Conservation (phyloP, 1,140 invertebrate species). For the Bombus confusus region DNA sequence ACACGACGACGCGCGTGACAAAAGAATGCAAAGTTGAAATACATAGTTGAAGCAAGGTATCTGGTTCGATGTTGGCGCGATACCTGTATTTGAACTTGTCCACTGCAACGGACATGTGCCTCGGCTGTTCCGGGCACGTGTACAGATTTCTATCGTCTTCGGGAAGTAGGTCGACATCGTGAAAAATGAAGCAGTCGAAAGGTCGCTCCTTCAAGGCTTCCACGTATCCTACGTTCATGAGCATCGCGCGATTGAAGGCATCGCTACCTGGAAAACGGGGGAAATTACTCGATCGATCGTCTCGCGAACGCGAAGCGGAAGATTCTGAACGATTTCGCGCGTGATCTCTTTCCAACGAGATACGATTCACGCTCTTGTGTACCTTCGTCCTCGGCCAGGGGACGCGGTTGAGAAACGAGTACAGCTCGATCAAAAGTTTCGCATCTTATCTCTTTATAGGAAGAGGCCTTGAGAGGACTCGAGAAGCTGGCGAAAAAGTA, state of each 20-base stretch:
- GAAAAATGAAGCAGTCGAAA: slow-evolving; percentile 97
- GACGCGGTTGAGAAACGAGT: background rate
- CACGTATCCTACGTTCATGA: slow-evolving; percentile 97
- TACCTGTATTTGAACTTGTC: slow-evolving; percentile 94
- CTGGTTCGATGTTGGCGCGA: background rate
- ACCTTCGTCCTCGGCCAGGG: no score
- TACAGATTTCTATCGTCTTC: slow-evolving; percentile 97
- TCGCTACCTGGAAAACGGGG: slow-evolving; percentile 82
- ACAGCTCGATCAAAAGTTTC: slow-evolving; percentile 16
- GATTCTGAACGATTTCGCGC: background rate
- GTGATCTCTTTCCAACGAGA: background rate
- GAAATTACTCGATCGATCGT: background rate
- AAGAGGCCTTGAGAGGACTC: background rate
- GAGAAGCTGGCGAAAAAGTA: slow-evolving; percentile 12
- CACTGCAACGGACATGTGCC: slow-evolving; percentile 97
- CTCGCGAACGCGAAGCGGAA: no score
- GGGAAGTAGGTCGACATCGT: slow-evolving; percentile 97
- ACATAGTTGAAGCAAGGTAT: no score
- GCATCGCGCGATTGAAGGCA: slow-evolving; percentile 94
- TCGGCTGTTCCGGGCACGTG: slow-evolving; percentile 93
- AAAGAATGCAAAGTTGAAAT: background rate
- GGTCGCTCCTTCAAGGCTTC: slow-evolving; percentile 90
- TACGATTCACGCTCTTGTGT: background rate
- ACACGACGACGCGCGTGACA: background rate
- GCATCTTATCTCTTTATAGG: slow-evolving; percentile 1